These are phyloP conservation scores for Struthio camelus DNA, from an alignment of 2,113 vertebrate genomes.

Conservation along the genomic window DNA sequence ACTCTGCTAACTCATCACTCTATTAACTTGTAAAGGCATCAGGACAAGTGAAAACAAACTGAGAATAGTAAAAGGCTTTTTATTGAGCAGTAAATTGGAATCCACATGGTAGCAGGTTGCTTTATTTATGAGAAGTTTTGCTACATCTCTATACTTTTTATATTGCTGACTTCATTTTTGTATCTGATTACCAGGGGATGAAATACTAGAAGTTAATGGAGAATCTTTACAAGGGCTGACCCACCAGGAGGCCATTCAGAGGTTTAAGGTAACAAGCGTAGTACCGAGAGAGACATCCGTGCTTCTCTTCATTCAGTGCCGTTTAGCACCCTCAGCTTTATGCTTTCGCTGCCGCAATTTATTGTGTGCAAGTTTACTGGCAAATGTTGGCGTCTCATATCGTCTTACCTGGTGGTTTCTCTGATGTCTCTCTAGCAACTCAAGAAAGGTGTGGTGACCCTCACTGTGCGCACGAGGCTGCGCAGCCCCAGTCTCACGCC, in stretches of 20 bases:
- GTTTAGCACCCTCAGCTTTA: accelerated
- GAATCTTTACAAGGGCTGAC: conserved; percentile 95
- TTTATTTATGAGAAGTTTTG: background rate
- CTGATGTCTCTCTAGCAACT: conserved; percentile 83
- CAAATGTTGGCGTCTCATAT: accelerated
- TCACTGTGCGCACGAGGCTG: conserved; percentile 91
- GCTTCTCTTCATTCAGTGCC: background rate
- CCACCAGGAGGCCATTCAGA: conserved; percentile 95
- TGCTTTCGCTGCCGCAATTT: background rate
- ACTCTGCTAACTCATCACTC: background rate
- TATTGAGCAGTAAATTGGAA: background rate
- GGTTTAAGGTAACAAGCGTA: conserved; percentile 87
- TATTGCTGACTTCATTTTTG: conserved; percentile 35
- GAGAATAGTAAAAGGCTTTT: conserved; percentile 14
- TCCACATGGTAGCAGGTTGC: background rate
- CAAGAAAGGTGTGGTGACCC: conserved; percentile 91
- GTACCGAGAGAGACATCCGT: background rate
- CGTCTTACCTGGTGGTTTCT: background rate
- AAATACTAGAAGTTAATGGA: conserved; percentile 95
- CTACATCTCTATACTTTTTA: background rate
- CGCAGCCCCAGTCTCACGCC: conserved; percentile 95
- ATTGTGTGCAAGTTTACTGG: background rate
- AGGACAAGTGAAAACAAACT: conserved; percentile 16
- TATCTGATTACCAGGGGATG: conserved; percentile 83
- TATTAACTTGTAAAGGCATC: conserved; percentile 3